phyloP scores from a whole-genome alignment of 2,113 vertebrate genomes.

The Beaufortia kweichowensis region DNA sequence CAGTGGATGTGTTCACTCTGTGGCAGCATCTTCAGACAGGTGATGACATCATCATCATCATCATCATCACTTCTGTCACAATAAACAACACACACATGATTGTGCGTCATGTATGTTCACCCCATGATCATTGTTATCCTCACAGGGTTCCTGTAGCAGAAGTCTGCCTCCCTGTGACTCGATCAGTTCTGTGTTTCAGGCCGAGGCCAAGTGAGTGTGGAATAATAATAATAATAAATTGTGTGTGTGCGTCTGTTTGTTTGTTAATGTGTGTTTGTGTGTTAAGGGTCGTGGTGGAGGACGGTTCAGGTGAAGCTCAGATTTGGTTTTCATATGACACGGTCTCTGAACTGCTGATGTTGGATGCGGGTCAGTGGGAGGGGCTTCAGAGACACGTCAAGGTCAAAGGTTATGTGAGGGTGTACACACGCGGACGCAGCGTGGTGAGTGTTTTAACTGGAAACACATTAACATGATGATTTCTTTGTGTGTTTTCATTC shows the following conservation, averaged over 20 bases:
- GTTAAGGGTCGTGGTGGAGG: slow-evolving; percentile 79
- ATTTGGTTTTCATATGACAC: slow-evolving; percentile 73
- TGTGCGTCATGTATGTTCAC: not conserved
- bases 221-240: not conserved
- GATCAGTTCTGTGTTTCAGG: slow-evolving; percentile 67
- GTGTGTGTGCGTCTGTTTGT: not conserved
- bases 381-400: slow-evolving; percentile 74
- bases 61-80: not conserved
- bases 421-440: slow-evolving; percentile 68
- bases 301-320: slow-evolving; percentile 80
- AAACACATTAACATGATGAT: not conserved
- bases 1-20: slow-evolving; percentile 73
- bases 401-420: slow-evolving; percentile 71
- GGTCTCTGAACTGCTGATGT: slow-evolving; percentile 70
- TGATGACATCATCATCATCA: slow-evolving; percentile 45
- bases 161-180: slow-evolving; percentile 65
- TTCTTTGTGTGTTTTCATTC: slow-evolving; percentile 23
- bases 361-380: slow-evolving; percentile 77
- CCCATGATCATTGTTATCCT: not conserved
- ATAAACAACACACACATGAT: too few relatives aligned
- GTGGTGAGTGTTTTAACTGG: slow-evolving; percentile 57
- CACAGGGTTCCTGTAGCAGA: slow-evolving; percentile 63
- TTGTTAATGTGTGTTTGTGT: slow-evolving; percentile 55
- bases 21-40: slow-evolving; percentile 71
- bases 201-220: slow-evolving; percentile 70